Percentiles rank a stretch among this genome's conserved stretches.
phyloP scores from a whole-genome alignment of 2,797 vertebrate species.

The Falco cherrug region DNA sequence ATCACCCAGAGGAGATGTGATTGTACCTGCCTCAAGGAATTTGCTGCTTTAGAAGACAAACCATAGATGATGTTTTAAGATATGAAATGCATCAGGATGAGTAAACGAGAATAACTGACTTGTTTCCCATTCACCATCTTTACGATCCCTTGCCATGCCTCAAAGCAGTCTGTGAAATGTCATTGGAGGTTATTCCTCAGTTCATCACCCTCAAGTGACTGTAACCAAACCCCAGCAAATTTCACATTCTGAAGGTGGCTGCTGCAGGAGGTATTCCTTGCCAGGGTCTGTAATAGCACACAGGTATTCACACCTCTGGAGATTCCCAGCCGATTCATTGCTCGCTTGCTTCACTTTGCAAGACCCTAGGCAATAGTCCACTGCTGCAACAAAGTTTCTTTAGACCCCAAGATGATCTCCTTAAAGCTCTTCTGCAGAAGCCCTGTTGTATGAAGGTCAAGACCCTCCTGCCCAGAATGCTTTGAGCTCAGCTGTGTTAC shows the following conservation, averaged over 20 bases:
- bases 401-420: neutral
- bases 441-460: neutral
- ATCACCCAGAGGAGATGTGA: neutral
- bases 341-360: no score
- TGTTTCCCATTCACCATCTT: neutral
- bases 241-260: neutral
- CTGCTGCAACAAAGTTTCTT: neutral
- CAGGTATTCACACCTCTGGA: fast-evolving
- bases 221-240: neutral
- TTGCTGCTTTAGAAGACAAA: neutral
- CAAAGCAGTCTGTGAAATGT: fast-evolving
- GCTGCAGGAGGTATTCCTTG: neutral
- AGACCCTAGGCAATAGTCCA: fast-evolving
- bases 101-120: fast-evolving
- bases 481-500: neutral
- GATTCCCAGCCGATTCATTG: no score
- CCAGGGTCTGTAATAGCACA: neutral
- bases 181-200: neutral
- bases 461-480: neutral
- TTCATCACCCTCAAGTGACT: neutral
- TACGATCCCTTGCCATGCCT: neutral
- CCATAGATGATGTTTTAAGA: neutral
- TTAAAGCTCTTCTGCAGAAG: neutral
- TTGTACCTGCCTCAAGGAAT: neutral
- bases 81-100: neutral